These are phyloP conservation scores for Chaitophorus viminalis DNA, from an alignment of 2,888 invertebrate species.

Conservation along the genomic window DNA sequence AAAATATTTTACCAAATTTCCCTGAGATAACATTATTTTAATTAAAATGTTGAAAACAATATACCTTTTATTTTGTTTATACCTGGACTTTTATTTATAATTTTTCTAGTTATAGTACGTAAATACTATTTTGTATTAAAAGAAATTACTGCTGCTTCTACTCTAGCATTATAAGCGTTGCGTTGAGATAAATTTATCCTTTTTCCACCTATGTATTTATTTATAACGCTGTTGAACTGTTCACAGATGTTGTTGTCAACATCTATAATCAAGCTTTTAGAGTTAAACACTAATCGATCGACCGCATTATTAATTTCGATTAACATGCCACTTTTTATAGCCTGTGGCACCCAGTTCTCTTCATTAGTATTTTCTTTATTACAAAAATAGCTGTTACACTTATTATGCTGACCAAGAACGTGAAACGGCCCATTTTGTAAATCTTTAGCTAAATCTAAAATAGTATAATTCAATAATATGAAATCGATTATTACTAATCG, in stretches of 20 bases:
- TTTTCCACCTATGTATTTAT: slow-evolving; percentile 3
- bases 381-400: slow-evolving; percentile 4
- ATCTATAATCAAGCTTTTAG: slow-evolving; percentile 16
- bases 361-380: not conserved
- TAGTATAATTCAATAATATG: not conserved
- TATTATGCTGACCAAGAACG: slow-evolving; percentile 19
- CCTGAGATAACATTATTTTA: slow-evolving; percentile 1
- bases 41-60: not conserved
- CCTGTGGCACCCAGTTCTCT: slow-evolving; percentile 4
- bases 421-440: not conserved
- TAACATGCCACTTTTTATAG: slow-evolving; percentile 6
- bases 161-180: slow-evolving; percentile 7
- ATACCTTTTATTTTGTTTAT: not conserved
- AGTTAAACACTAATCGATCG: slow-evolving; percentile 12
- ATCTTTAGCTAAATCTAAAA: slow-evolving; percentile 20
- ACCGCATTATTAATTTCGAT: not conserved
- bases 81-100: not conserved
- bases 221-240: slow-evolving; percentile 16
- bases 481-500: not conserved
- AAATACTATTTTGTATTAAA: not conserved
- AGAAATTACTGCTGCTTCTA: slow-evolving; percentile 19
- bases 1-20: not conserved
- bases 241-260: slow-evolving; percentile 14
- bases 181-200: slow-evolving; percentile 17
- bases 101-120: not conserved